phyloP scores from a whole-genome alignment of 2,888 invertebrate genomes.

The Ernsta delagoae region DNA sequence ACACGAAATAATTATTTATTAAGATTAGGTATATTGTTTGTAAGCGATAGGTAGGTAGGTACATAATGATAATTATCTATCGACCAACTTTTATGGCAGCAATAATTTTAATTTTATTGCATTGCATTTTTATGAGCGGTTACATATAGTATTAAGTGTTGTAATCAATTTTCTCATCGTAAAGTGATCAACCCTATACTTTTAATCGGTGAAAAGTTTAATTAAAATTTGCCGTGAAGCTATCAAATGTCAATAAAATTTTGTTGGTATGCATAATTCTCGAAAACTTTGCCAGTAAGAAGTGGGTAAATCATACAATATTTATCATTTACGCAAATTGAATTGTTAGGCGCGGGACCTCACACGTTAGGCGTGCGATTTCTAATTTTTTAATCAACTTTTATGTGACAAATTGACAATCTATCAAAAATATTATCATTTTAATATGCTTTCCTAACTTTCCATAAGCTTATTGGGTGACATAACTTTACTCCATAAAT shows the following conservation, averaged over 20 bases:
- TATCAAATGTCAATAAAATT: conserved; percentile 19
- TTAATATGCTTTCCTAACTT: conserved; percentile 8
- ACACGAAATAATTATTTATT: too few relatives aligned
- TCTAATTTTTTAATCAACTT: conserved; percentile 35
- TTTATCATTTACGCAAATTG: conserved; percentile 18
- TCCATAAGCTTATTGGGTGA: conserved; percentile 5
- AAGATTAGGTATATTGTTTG: not conserved
- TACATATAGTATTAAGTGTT: conserved; percentile 8
- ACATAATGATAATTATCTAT: not conserved
- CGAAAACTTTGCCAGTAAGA: conserved; percentile 11
- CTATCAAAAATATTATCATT: conserved; percentile 50
- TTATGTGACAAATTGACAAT: conserved; percentile 27
- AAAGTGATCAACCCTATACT: conserved; percentile 17
- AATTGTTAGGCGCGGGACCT: conserved; percentile 12
- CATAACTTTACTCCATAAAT: not conserved
- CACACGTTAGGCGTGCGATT: not conserved
- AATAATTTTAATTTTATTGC: conserved; percentile 16
- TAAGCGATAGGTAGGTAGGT: not conserved
- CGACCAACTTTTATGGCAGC: not conserved
- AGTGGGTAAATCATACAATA: conserved; percentile 12
- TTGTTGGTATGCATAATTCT: conserved; percentile 18
- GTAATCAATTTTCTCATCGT: conserved; percentile 33
- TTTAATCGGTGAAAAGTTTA: conserved; percentile 16
- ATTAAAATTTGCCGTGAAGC: conserved; percentile 22
- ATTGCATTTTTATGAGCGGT: conserved; percentile 22